phyloP scores from a whole-genome alignment of 1,140 invertebrate genomes.

The Notospermus geniculatus region DNA sequence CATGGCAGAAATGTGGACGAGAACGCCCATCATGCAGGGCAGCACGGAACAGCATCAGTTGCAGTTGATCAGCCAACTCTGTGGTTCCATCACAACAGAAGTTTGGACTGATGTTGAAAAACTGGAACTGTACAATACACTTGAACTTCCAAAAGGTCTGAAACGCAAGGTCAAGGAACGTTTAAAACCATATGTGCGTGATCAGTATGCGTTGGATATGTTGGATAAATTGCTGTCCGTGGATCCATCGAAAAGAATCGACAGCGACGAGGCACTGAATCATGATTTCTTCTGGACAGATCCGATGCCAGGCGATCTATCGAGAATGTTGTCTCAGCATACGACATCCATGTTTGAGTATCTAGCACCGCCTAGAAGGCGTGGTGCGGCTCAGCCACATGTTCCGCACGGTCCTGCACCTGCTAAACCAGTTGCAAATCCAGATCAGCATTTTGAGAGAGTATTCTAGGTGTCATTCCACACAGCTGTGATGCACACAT shows the following conservation, averaged over 20 bases:
- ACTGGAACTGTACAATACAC: constrained; percentile 85
- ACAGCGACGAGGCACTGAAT: constrained; percentile 90
- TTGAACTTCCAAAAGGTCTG: constrained; percentile 87
- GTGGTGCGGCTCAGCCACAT: constrained; percentile 27
- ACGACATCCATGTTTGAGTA: constrained; percentile 96
- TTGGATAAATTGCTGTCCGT: constrained; percentile 88
- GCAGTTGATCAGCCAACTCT: constrained; percentile 91
- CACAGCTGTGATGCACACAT: no score
- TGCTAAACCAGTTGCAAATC: constrained; percentile 30
- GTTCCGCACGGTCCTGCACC: constrained; percentile 24
- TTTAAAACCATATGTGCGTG: constrained; percentile 88
- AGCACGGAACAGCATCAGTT: constrained; percentile 95
- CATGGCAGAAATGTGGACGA: constrained; percentile 99
- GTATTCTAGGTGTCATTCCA: constrained; percentile 33
- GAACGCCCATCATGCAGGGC: constrained; percentile 77
- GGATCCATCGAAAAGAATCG: constrained; percentile 86
- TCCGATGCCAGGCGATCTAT: constrained; percentile 85
- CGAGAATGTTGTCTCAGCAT: constrained; percentile 90
- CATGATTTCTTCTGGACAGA: constrained; percentile 99
- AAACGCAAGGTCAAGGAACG: constrained; percentile 89
- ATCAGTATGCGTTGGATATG: constrained; percentile 87
- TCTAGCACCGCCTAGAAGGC: constrained; percentile 72
- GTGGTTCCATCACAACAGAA: constrained; percentile 91
- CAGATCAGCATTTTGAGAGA: constrained; percentile 51
- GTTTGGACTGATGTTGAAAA: constrained; percentile 89